Conservation (phyloP, 1,140 invertebrate genomes). For the Tetramorium simillimum region DNA sequence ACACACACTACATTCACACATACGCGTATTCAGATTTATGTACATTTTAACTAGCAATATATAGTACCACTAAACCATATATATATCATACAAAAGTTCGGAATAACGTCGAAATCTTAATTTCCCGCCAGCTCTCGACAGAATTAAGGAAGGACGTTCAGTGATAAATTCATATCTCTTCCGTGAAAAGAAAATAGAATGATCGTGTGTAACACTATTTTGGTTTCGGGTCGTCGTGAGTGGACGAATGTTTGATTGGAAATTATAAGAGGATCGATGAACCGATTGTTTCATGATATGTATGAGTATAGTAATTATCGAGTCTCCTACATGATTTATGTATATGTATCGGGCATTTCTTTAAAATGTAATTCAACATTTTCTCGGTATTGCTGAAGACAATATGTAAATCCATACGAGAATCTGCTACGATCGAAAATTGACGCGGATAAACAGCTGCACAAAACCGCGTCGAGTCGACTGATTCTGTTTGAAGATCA, state of each 20-base stretch:
- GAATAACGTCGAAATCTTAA: constrained; percentile 50
- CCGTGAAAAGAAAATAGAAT: constrained; percentile 20
- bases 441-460: neutral
- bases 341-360: neutral
- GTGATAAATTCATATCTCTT: constrained; percentile 24
- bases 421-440: neutral
- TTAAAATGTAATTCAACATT: constrained; percentile 31
- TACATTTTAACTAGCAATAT: constrained; percentile 66
- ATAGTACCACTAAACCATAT: constrained; percentile 49
- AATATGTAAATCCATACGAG: constrained; percentile 50
- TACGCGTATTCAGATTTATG: constrained; percentile 51
- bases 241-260: neutral
- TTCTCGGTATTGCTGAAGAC: constrained; percentile 64
- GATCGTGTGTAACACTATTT: constrained; percentile 26
- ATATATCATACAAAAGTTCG: constrained; percentile 66
- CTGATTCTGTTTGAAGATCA: neutral
- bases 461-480: neutral
- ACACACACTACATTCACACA: constrained; percentile 7
- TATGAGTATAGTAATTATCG: constrained; percentile 61
- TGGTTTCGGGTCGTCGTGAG: constrained; percentile 43
- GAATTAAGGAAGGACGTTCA: constrained; percentile 56
- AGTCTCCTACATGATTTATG: constrained; percentile 29
- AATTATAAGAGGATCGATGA: neutral
- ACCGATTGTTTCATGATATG: constrained; percentile 59
- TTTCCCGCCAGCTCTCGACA: constrained; percentile 49